Conservation (phyloP, 2,797 vertebrate species). For the Kryptolebias ocellatus region DNA sequence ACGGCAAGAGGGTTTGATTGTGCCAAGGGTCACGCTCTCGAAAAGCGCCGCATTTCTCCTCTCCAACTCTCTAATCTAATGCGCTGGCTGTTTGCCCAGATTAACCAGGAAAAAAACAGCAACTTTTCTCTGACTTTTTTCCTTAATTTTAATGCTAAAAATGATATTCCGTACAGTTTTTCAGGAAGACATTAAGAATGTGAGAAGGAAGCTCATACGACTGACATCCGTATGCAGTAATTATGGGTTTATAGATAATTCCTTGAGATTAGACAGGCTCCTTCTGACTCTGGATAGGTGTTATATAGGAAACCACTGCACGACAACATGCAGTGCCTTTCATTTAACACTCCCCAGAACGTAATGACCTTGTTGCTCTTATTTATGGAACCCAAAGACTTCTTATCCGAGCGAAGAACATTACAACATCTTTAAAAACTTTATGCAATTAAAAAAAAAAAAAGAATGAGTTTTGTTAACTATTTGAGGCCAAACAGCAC, state of each 20-base stretch:
- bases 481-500: slow-evolving; percentile 27
- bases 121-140: slow-evolving; percentile 40
- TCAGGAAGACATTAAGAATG: slow-evolving; percentile 21
- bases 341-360: slow-evolving; percentile 66
- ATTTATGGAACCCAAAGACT: slow-evolving; percentile 45
- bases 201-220: slow-evolving; percentile 10
- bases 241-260: slow-evolving; percentile 38
- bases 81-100: slow-evolving; percentile 65
- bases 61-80: slow-evolving; percentile 67
- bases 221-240: slow-evolving; percentile 15
- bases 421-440: slow-evolving; percentile 22
- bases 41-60: slow-evolving; percentile 61
- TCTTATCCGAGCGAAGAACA: no score
- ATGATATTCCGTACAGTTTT: slow-evolving; percentile 28
- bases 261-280: slow-evolving; percentile 49
- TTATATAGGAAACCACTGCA: slow-evolving; percentile 61
- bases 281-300: slow-evolving; percentile 51
- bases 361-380: slow-evolving; percentile 61
- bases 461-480: slow-evolving; percentile 11
- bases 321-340: slow-evolving; percentile 73
- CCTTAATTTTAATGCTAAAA: slow-evolving; percentile 28
- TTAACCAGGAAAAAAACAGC: slow-evolving; percentile 63
- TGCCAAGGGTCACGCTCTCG: slow-evolving; percentile 56
- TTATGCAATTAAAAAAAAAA: slow-evolving; percentile 39
- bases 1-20: slow-evolving; percentile 38